These are phyloP conservation scores for Brenthis daphne DNA, from an alignment of 2,888 invertebrate species.

Conservation along the genomic window DNA sequence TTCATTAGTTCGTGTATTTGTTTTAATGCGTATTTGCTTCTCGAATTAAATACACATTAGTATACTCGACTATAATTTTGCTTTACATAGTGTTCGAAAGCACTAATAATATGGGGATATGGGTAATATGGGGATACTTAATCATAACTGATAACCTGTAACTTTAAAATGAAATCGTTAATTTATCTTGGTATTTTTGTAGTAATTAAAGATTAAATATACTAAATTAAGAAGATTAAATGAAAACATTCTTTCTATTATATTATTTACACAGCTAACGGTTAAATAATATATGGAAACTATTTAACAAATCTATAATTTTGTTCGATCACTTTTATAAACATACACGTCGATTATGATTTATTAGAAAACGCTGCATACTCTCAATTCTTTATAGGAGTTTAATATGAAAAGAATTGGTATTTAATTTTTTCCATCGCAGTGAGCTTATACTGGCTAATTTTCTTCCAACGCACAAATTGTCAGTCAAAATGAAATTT, in stretches of 20 bases:
- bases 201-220: too few species aligned
- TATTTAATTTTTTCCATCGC: too few species aligned
- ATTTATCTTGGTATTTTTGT: too few species aligned
- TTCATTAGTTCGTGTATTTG: constrained; percentile 35
- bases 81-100: background rate
- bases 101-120: too few species aligned
- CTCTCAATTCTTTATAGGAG: too few species aligned
- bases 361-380: too few species aligned
- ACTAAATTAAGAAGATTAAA: too few species aligned
- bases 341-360: background rate
- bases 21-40: constrained; percentile 27
- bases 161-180: too few species aligned
- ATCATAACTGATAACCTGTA: too few species aligned
- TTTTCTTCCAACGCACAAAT: constrained; percentile 8
- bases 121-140: too few species aligned
- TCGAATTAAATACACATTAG: constrained; percentile 33
- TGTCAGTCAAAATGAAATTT: constrained; percentile 14
- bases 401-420: too few species aligned
- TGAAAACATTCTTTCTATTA: too few species aligned
- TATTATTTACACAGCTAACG: background rate
- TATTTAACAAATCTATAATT: background rate
- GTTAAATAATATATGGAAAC: background rate
- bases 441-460: background rate
- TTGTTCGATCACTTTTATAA: background rate
- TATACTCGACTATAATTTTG: background rate